Evolutionary conservation across 2,113 vertebrate genomes (phyloP).

Genomic region (Callionymus lyra): DNA sequence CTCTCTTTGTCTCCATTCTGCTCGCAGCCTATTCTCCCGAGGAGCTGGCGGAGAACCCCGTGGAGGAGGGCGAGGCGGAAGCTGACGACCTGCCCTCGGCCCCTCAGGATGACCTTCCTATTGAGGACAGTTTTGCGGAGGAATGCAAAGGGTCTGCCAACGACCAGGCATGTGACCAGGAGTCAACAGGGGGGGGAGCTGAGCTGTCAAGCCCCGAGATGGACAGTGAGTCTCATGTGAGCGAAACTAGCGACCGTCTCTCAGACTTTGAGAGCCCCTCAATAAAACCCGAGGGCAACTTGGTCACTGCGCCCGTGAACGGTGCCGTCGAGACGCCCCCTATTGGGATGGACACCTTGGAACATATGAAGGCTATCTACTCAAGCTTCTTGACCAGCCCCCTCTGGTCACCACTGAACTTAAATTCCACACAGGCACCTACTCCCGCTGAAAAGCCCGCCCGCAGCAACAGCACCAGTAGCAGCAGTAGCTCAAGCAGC

Average conservation of each 20-base stretch:
- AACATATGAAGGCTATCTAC: slow-evolving; percentile 98
- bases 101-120: slow-evolving; percentile 72
- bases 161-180: slow-evolving; percentile 78
- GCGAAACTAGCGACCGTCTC: slow-evolving; percentile 88
- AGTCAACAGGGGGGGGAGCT: slow-evolving; percentile 70
- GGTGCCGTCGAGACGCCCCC: slow-evolving; percentile 66
- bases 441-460: slow-evolving; percentile 73
- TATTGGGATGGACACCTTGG: slow-evolving; percentile 78
- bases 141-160: slow-evolving; percentile 59
- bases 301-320: slow-evolving; percentile 55
- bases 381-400: slow-evolving; percentile 93
- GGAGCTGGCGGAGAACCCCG: slow-evolving; percentile 74
- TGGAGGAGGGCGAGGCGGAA: slow-evolving; percentile 76
- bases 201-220: slow-evolving; percentile 89
- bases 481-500: slow-evolving; percentile 85
- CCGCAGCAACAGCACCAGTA: slow-evolving; percentile 77
- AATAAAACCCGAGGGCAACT: slow-evolving; percentile 77
- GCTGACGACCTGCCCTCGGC: slow-evolving; percentile 64
- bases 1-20: slow-evolving; percentile 57
- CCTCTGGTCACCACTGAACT: slow-evolving; percentile 88
- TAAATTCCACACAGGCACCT: slow-evolving; percentile 69
- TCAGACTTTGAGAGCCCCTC: slow-evolving; percentile 83
- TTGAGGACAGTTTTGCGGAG: slow-evolving; percentile 75
- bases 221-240: slow-evolving; percentile 91
- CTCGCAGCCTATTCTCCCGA: slow-evolving; percentile 90